phyloP scores from a whole-genome alignment of 2,888 invertebrate species.

The Theodoxus fluviatilis region DNA sequence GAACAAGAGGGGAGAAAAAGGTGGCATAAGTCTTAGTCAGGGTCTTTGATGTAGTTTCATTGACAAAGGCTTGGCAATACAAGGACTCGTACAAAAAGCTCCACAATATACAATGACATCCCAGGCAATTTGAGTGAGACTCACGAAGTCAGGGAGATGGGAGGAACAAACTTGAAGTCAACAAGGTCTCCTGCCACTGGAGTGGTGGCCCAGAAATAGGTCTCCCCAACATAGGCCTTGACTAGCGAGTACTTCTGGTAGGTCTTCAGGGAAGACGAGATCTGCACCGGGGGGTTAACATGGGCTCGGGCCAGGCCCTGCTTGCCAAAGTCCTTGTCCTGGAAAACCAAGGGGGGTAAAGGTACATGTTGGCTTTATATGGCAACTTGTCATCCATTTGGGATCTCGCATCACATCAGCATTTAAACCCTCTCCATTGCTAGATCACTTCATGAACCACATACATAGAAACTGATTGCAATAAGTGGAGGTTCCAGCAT shows the following conservation, averaged over 20 bases:
- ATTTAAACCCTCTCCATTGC: too few relatives aligned
- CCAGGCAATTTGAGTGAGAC: conserved; percentile 31
- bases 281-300: conserved; percentile 64
- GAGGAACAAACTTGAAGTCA: conserved; percentile 80
- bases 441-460: too few relatives aligned
- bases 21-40: not conserved
- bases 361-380: too few relatives aligned
- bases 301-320: conserved; percentile 72
- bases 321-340: conserved; percentile 89
- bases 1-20: not conserved
- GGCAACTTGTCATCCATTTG: too few relatives aligned
- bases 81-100: not conserved
- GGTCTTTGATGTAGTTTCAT: not conserved
- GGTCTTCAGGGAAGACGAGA: conserved; percentile 78
- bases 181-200: conserved; percentile 84
- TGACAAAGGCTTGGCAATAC: not conserved
- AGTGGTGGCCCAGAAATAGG: conserved; percentile 89
- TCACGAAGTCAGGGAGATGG: conserved; percentile 76
- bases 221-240: conserved; percentile 84
- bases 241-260: conserved; percentile 81
- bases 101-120: not conserved
- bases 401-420: too few relatives aligned
- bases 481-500: too few relatives aligned
- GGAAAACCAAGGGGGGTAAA: too few relatives aligned
- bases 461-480: too few relatives aligned